Evolutionary conservation across 2,888 invertebrate species (phyloP), one percentile per base, ranked within the genome.

Genomic region (Digitonthophagus gazella): DNA sequence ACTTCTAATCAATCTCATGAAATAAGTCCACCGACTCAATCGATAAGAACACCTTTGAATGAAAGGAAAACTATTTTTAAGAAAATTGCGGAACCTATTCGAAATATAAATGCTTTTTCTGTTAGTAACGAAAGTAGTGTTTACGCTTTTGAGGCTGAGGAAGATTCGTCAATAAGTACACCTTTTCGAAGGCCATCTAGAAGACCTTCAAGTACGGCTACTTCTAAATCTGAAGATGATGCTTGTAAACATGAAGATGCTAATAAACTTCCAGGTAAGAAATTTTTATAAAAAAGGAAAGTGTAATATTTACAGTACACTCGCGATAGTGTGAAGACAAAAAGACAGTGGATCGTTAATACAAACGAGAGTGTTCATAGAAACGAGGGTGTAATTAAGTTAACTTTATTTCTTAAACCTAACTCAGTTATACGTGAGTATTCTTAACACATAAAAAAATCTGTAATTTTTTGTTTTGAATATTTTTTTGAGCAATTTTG

Each of bases 101-200:
- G 84, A 0, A 86, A 84, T 74, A 81, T 85, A 2, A 87, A 83
- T 75, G 90, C 90, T 0, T 90, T 90, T 79, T 89, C 89, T 0
- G 88, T 88, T 0, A 89, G 89, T 73, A 90, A 90, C 76, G 90
- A 90, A 77, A 88, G 89, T 70, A 90, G 90, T 69, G 88, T 91
- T 14, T 91, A 91, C 76, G 91, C 91, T 1, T 91, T 91, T 78
- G 90, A 90, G 73, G 89, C 89, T 71, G 90, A 90, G 58, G 90
- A 89, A 70, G 84, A 86, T 15, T 84, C 84, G n/a, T 77, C 82
- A 0, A 80, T 85, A 16, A 86, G 83, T 68, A 87, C 87, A 14
- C 89, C 88, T 0, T 89, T 90, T 77, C 80, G 88, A 44, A 79
- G 87, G 58, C 85, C 85, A 58, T 81, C 82, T 54, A 79, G 86